phyloP scores from a whole-genome alignment of 2,113 vertebrate species.

The Oryzias javanicus region DNA sequence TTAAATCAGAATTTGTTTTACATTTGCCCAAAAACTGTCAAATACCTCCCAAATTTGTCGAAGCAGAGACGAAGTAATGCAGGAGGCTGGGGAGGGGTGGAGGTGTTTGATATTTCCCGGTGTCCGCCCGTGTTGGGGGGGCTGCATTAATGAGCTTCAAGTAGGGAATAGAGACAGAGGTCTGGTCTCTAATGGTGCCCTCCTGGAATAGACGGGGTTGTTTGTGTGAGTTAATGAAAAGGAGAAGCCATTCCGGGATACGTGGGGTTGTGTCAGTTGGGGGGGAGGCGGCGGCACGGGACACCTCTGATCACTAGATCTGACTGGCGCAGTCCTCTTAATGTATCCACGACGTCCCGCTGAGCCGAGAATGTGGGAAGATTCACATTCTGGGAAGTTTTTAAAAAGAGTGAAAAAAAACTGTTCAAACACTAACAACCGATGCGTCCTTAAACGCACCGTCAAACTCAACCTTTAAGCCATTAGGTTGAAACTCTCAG shows the following conservation, averaged over 20 bases:
- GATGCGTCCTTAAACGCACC: conserved; percentile 48
- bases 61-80: background rate
- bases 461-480: conserved; percentile 57
- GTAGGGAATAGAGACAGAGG: conserved; percentile 66
- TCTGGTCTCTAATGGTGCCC: conserved; percentile 73
- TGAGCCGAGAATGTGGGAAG: conserved; percentile 21
- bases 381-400: too few relatives aligned
- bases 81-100: conserved; percentile 6
- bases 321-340: conserved; percentile 34
- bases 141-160: conserved; percentile 80
- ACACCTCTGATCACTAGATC: conserved; percentile 61
- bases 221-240: conserved; percentile 25
- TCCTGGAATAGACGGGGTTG: conserved; percentile 69
- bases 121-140: conserved; percentile 65
- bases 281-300: conserved; percentile 59
- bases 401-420: conserved; percentile 6
- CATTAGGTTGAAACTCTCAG: conserved; percentile 71
- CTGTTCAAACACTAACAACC: conserved; percentile 27
- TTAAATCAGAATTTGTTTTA: conserved; percentile 23
- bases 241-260: conserved; percentile 23
- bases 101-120: conserved; percentile 60
- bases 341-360: conserved; percentile 45
- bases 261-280: conserved; percentile 56
- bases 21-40: conserved; percentile 42
- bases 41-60: conserved; percentile 71